These are phyloP conservation scores for Hyposoter dolosus DNA, from an alignment of 2,888 invertebrate species.

Conservation along the genomic window DNA sequence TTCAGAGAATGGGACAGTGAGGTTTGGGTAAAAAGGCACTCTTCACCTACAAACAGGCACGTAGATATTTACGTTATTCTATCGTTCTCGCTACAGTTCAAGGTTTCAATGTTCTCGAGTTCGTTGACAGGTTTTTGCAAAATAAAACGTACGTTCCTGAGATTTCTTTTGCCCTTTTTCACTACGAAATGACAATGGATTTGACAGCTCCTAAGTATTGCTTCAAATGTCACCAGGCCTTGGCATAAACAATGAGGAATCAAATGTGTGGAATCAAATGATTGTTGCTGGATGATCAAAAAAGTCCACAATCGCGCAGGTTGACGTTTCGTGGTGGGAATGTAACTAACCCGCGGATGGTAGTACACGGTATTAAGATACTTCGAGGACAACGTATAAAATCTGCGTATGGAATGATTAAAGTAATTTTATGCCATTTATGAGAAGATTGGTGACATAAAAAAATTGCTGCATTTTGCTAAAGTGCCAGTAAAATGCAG, in stretches of 20 bases:
- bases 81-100: not conserved
- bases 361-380: not conserved
- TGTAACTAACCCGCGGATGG: not conserved
- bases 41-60: conserved; percentile 20
- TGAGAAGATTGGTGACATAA: not conserved
- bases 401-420: not conserved
- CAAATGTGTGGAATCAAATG: not conserved
- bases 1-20: conserved; percentile 28
- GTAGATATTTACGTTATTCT: not conserved
- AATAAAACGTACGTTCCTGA: not conserved
- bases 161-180: not conserved
- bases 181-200: not conserved
- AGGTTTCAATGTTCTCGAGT: not conserved
- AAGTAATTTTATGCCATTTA: not conserved
- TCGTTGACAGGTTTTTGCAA: not conserved
- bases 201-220: not conserved
- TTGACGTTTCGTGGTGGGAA: no score
- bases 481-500: not conserved
- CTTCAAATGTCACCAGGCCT: no score
- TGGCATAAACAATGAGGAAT: not conserved
- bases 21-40: not conserved
- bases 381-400: not conserved
- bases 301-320: no score
- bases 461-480: conserved; percentile 11
- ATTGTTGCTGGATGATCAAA: no score